Conservation (phyloP, 2,797 vertebrate species). For the Botia almorhae region DNA sequence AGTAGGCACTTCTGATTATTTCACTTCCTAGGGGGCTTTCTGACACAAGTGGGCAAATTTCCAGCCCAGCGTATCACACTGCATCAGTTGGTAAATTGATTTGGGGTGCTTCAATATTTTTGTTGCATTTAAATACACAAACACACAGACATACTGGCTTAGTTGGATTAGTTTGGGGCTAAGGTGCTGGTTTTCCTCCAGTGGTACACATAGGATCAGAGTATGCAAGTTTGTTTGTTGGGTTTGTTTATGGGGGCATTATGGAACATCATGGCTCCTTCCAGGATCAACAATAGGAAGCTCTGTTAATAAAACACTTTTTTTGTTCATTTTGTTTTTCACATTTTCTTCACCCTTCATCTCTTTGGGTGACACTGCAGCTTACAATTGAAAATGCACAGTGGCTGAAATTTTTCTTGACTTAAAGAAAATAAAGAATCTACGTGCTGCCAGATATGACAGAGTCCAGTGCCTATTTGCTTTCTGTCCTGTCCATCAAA, state of each 20-base stretch:
- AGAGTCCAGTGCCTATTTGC: conserved; percentile 48
- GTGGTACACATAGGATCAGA: conserved; percentile 31
- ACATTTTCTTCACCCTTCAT: conserved; percentile 24
- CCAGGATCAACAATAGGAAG: conserved; percentile 13
- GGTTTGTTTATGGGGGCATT: conserved; percentile 21
- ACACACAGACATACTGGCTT: conserved; percentile 41
- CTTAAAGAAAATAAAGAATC: conserved; percentile 25
- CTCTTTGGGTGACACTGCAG: conserved; percentile 39
- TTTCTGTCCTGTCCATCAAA: conserved; percentile 42
- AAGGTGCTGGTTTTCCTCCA: conserved; percentile 41
- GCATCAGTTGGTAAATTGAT: conserved; percentile 22
- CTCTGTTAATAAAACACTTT: neutral
- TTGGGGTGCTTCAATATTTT: conserved; percentile 51
- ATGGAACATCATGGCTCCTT: conserved; percentile 10
- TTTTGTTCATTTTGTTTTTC: neutral
- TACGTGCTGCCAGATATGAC: conserved; percentile 70
- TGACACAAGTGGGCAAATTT: neutral
- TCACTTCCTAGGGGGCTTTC: conserved; percentile 39
- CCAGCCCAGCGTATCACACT: conserved; percentile 15
- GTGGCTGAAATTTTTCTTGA: neutral
- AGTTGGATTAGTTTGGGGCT: conserved; percentile 8
- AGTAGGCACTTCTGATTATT: conserved; percentile 80
- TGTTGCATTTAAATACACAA: conserved; percentile 52
- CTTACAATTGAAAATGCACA: neutral
- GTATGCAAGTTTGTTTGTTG: neutral